Conservation (phyloP, 2,888 invertebrate species). For the Drosophila helvetica region DNA sequence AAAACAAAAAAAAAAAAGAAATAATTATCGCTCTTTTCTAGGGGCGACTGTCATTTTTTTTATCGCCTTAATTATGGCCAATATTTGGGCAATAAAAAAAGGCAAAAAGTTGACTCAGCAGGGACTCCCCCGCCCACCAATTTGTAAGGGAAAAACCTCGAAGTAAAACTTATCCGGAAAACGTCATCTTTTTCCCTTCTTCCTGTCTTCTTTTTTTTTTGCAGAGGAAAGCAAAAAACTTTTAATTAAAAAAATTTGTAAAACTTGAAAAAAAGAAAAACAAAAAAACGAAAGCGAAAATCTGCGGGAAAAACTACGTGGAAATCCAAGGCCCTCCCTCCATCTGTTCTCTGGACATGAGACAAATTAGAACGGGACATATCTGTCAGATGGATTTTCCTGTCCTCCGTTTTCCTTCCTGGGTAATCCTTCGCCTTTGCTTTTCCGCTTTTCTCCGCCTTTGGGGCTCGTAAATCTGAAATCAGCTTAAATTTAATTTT, state of each 20-base stretch:
- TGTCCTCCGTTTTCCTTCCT: not conserved
- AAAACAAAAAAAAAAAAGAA: slow-evolving; percentile 7
- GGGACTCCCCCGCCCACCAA: not conserved
- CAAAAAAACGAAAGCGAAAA: slow-evolving; percentile 3
- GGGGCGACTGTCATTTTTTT: slow-evolving; percentile 40
- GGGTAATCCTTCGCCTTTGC: slow-evolving; percentile 47
- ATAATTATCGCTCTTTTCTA: slow-evolving; percentile 51
- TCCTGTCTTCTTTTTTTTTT: not conserved
- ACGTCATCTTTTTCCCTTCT: slow-evolving; percentile 43
- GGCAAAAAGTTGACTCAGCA: slow-evolving; percentile 45
- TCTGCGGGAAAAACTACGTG: slow-evolving; percentile 43
- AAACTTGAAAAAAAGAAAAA: slow-evolving; percentile 25
- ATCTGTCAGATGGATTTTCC: slow-evolving; percentile 36
- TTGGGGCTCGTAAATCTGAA: slow-evolving; percentile 55
- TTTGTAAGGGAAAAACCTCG: slow-evolving; percentile 4
- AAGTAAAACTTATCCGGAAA: slow-evolving; percentile 43
- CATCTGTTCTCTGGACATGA: slow-evolving; percentile 24
- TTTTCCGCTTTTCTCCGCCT: not conserved
- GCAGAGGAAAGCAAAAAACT: slow-evolving; percentile 44
- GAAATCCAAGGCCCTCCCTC: slow-evolving; percentile 26
- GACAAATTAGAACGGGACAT: slow-evolving; percentile 39
- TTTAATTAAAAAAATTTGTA: slow-evolving; percentile 69
- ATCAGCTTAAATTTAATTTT: slow-evolving; percentile 72
- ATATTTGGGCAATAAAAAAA: slow-evolving; percentile 69
- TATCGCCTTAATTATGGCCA: slow-evolving; percentile 70